A percentile compares a stretch with the other conserved stretches of the same genome.
These are phyloP conservation scores for Busseola fusca DNA, from an alignment of 2,888 invertebrate species.

Conservation along the genomic window DNA sequence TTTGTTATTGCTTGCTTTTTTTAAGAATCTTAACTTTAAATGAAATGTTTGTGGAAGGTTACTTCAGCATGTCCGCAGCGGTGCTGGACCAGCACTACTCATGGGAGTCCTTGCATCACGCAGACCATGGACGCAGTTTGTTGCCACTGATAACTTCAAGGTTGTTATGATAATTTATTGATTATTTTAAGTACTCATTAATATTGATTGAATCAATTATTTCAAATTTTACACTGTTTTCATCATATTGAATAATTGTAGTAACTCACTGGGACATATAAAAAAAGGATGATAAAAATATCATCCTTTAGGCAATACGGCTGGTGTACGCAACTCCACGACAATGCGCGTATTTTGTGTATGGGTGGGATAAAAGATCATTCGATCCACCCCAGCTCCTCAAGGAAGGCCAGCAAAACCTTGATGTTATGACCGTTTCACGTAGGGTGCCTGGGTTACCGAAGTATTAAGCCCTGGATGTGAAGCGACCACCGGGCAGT, in stretches of 20 bases:
- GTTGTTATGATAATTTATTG: constrained; percentile 61
- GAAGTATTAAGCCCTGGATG: no score
- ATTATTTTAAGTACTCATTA: constrained; percentile 6
- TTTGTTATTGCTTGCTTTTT: background rate
- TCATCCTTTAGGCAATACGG: no score
- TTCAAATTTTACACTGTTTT: background rate
- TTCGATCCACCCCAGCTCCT: no score
- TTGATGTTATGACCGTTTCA: no score
- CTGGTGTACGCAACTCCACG: no score
- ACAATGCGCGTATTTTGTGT: no score
- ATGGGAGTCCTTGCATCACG: constrained; percentile 84
- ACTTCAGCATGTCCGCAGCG: constrained; percentile 82
- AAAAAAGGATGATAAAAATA: no score
- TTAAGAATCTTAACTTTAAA: background rate
- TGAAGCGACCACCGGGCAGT: no score
- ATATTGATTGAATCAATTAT: background rate
- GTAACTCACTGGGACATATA: background rate
- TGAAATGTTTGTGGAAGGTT: constrained; percentile 69
- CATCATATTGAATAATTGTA: background rate
- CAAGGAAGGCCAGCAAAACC: no score
- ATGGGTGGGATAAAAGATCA: no score
- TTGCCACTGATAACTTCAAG: constrained; percentile 92
- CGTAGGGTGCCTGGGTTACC: no score
- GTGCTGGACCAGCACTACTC: constrained; percentile 81
- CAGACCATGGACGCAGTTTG: constrained; percentile 93